A percentile compares a stretch with the other conserved stretches of the same genome.
Evolutionary conservation across 2,113 vertebrate species (phyloP).

Genomic region (Epinephelus fuscoguttatus): DNA sequence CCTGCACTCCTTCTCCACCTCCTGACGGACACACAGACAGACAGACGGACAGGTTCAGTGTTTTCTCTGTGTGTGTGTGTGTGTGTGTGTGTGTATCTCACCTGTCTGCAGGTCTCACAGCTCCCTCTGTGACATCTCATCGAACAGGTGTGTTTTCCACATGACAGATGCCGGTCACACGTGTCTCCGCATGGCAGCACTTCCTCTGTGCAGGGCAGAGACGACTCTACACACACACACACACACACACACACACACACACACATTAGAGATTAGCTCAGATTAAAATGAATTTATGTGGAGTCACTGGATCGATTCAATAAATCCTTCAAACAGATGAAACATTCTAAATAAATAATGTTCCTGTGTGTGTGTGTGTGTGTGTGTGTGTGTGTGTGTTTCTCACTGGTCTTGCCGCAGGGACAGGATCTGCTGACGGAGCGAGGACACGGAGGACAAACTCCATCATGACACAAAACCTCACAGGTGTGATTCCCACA

Average conservation of each 20-base stretch:
- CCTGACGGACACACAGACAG: slow-evolving; percentile 78
- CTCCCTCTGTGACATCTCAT: slow-evolving; percentile 95
- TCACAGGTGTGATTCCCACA: slow-evolving; percentile 96
- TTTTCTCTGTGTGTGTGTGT: slow-evolving; percentile 13
- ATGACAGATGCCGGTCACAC: slow-evolving; percentile 92
- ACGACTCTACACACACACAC: slow-evolving; percentile 84
- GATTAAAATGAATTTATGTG: too few relatives aligned
- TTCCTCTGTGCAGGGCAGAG: slow-evolving; percentile 95
- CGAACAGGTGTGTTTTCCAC: slow-evolving; percentile 94
- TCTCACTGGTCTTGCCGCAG: slow-evolving; percentile 93
- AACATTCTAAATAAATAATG: too few relatives aligned
- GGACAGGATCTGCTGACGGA: slow-evolving; percentile 93
- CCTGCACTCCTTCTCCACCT: slow-evolving; percentile 95
- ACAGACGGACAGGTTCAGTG: too few relatives aligned
- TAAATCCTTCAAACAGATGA: too few relatives aligned
- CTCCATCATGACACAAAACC: slow-evolving; percentile 88
- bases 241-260: slow-evolving; percentile 32
- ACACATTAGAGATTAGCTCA: neutral
- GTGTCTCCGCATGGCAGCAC: slow-evolving; percentile 95
- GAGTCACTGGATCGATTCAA: too few relatives aligned
- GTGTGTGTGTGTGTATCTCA: slow-evolving; percentile 56
- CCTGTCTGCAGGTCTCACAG: slow-evolving; percentile 97
- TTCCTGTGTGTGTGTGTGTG: neutral
- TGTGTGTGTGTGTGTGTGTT: slow-evolving; percentile 10
- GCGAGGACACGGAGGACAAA: slow-evolving; percentile 94